Percentiles rank a stretch among this genome's conserved stretches.
phyloP scores from a whole-genome alignment of 2,113 vertebrate genomes.

The Cacatua alba region DNA sequence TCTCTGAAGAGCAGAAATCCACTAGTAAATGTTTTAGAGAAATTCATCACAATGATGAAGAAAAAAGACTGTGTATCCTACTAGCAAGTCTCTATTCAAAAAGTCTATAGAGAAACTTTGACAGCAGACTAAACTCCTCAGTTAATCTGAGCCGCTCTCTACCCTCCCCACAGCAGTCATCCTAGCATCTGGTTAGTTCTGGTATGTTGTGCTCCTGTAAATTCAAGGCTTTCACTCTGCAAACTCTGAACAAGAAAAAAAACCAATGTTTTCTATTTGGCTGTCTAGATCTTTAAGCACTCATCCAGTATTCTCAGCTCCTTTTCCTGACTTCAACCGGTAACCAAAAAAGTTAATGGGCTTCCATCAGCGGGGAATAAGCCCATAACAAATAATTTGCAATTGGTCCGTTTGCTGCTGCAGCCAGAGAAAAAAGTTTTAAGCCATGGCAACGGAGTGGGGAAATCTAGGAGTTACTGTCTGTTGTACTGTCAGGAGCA shows the following conservation, averaged over 20 bases:
- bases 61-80: not conserved
- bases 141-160: not conserved
- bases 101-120: not conserved
- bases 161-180: not conserved
- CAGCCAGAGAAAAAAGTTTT: not conserved
- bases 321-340: not conserved
- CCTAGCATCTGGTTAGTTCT: not conserved
- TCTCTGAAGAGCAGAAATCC: not conserved
- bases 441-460: fast-evolving
- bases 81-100: not conserved
- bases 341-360: not conserved
- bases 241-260: not conserved
- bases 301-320: not conserved
- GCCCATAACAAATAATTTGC: not conserved
- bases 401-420: fast-evolving
- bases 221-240: not conserved
- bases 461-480: not conserved
- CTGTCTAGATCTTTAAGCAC: not conserved
- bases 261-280: not conserved
- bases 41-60: not conserved
- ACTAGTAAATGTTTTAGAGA: not conserved
- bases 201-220: not conserved
- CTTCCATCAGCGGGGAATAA: not conserved
- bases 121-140: not conserved
- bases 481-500: no score